Percentiles rank a stretch among this genome's conserved stretches.
phyloP scores from a whole-genome alignment of 2,113 vertebrate genomes.

The Aptenodytes forsteri region DNA sequence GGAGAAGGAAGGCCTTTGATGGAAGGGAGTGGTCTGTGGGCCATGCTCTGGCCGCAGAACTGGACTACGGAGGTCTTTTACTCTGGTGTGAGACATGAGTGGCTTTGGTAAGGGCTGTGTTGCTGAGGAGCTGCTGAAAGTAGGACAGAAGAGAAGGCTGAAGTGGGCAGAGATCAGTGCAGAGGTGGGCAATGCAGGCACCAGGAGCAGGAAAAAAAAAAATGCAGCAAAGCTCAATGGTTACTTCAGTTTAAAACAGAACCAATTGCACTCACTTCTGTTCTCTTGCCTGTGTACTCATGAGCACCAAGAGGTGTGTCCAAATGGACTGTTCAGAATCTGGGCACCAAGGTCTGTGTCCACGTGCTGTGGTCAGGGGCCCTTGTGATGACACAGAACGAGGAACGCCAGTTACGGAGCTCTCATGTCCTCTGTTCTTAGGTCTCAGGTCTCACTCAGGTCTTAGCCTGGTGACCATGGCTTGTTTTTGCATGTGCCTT shows the following conservation, averaged over 20 bases:
- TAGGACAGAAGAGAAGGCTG: not conserved
- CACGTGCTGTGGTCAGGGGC: not conserved
- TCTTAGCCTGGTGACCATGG: not conserved
- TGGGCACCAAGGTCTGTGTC: not conserved
- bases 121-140: not conserved
- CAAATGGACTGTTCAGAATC: not conserved
- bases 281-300: not conserved
- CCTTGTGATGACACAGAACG: not conserved
- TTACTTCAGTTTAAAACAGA: not conserved
- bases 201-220: not conserved
- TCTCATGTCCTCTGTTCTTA: not conserved
- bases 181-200: not conserved
- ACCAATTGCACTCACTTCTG: not conserved
- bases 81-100: not conserved
- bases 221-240: not conserved
- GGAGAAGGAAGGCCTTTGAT: not conserved
- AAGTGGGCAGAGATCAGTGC: not conserved
- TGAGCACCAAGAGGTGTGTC: not conserved
- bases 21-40: not conserved
- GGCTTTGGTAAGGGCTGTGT: not conserved
- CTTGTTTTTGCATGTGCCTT: not conserved
- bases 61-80: not conserved
- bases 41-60: not conserved
- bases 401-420: not conserved
- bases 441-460: not conserved